Base-by-base conservation (phyloP, 2,113 vertebrate species). In the Aegithalos caudatus region DNA sequence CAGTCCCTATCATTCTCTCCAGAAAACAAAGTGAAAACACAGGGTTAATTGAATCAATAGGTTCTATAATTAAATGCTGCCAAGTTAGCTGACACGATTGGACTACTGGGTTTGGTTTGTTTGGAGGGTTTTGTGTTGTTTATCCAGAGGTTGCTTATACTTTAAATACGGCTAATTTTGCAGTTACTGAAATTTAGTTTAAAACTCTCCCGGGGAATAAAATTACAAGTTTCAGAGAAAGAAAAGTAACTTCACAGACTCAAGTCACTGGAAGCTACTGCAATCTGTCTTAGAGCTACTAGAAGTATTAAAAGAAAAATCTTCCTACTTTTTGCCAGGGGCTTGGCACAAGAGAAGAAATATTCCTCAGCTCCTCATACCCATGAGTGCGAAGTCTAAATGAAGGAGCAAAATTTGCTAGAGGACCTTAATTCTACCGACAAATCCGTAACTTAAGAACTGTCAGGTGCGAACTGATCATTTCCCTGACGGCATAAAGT, bases 21-120 rank as follows among this genome's bases (percentile, higher is more conserved):
- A 91, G 65, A 90, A 93, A 81, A 89, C 54, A n/a, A 94, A 95
- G 62, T 66, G 29, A 89, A 94, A 90, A 61, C 7, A 50, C 3
- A 44, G 25, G 28, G 28, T 64, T 95, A 79, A 86, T 56, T 88
- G 27, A 96, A 95, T 95, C 94, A 95, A 83, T 89, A 92, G 27
- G 7, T 31, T 28, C 67, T 66, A 29, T 60, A 93, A 96, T 90
- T 83, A 95, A 93, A 81, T 82, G 79, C 56, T 80, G 58, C 42
- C 47, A 71, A 81, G 47, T 83, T 78, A 83, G 37, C 35, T 71
- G 48, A 74, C n/a, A 40, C 28, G 51, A 90, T 1, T 51, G 15
- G 40, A 81, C 40, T 73, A 16, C 38, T 37, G 45, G 11, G 20
- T 87, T 85, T 58, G 47, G 9, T 53, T 64, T 38, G 42, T 48